These are phyloP conservation scores for Anthophora plumipes DNA, from an alignment of 2,888 invertebrate genomes.

Conservation along the genomic window DNA sequence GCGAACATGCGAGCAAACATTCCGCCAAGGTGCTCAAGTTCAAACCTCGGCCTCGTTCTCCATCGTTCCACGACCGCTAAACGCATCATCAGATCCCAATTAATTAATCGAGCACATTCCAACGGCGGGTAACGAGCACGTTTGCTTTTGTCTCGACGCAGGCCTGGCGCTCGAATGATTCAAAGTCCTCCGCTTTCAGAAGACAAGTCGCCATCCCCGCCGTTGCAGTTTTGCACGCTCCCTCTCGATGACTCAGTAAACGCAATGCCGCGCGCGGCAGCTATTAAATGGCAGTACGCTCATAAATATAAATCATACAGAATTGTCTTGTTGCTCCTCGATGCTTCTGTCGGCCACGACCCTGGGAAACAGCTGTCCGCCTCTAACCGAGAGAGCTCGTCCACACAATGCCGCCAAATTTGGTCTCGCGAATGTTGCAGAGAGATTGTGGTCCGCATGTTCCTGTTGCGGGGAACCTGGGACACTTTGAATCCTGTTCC, in stretches of 20 bases:
- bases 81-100: constrained; percentile 33
- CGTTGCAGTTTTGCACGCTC: constrained; percentile 34
- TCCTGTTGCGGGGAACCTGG: constrained; percentile 59
- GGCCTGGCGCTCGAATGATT: constrained; percentile 29
- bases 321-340: constrained; percentile 78
- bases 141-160: constrained; percentile 36
- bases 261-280: constrained; percentile 74
- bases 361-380: constrained; percentile 79
- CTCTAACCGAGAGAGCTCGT: constrained; percentile 57
- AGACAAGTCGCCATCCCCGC: constrained; percentile 36
- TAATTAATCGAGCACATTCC: constrained; percentile 46
- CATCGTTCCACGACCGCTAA: constrained; percentile 5
- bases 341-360: constrained; percentile 66
- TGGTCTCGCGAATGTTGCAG: constrained; percentile 74
- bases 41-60: background rate
- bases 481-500: constrained; percentile 38
- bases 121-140: constrained; percentile 1
- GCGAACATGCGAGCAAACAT: background rate
- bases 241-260: constrained; percentile 65
- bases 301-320: constrained; percentile 83
- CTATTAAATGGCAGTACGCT: constrained; percentile 81
- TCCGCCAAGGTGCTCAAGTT: no score
- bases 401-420: constrained; percentile 77
- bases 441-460: constrained; percentile 69
- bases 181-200: constrained; percentile 37